These are phyloP conservation scores for Phodopus roborovskii DNA, from an alignment of 2,113 vertebrate genomes.

Conservation along the genomic window DNA sequence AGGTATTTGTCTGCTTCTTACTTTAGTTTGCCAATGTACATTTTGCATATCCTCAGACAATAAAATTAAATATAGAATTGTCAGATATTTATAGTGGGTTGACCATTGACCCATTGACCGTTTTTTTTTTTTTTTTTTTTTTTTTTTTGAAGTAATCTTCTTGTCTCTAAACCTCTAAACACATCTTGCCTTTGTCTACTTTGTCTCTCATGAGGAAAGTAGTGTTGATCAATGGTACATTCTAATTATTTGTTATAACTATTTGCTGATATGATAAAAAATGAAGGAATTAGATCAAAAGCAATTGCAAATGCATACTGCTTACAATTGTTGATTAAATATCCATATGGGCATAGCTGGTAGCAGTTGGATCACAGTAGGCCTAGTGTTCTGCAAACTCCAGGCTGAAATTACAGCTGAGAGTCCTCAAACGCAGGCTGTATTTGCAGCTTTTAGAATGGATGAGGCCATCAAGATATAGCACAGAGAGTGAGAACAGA, in stretches of 20 bases:
- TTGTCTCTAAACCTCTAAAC: background rate
- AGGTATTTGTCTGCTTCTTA: background rate
- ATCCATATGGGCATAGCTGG: background rate
- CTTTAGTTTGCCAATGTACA: background rate
- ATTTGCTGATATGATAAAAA: background rate
- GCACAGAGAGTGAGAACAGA: constrained; percentile 5
- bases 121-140: background rate
- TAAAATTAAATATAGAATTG: background rate
- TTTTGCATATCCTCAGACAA: background rate
- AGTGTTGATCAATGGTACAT: background rate
- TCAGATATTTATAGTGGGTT: background rate
- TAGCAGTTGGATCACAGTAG: background rate
- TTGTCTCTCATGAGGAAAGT: background rate
- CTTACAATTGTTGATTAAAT: background rate
- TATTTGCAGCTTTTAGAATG: background rate
- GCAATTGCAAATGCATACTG: background rate
- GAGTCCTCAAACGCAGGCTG: background rate
- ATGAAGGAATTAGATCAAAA: background rate
- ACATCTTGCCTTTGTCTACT: background rate
- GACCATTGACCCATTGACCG: no score
- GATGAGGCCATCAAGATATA: background rate
- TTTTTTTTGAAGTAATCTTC: background rate
- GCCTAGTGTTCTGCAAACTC: background rate
- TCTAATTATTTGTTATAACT: background rate
- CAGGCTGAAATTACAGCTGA: background rate